These are phyloP conservation scores for Cylindroiulus punctatus DNA, from an alignment of 2,888 invertebrate genomes.

Conservation along the genomic window DNA sequence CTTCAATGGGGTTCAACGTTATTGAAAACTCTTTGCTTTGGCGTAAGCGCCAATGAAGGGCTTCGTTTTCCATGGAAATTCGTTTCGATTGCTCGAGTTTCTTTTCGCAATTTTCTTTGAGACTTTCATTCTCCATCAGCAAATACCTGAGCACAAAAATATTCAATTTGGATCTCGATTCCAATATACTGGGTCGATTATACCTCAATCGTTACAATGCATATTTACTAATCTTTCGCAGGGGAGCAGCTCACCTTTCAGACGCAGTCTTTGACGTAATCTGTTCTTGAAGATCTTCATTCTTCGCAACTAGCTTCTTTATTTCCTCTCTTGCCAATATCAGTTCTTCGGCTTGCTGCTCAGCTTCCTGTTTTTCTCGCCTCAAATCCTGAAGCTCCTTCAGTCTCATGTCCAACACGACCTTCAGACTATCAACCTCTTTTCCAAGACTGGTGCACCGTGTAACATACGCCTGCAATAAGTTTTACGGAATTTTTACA, in stretches of 20 bases:
- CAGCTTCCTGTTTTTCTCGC: constrained; percentile 71
- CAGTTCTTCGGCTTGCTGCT: constrained; percentile 79
- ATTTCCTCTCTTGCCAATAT: constrained; percentile 77
- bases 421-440: constrained; percentile 84
- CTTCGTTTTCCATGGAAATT: constrained; percentile 84
- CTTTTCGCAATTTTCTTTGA: constrained; percentile 74
- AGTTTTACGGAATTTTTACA: not conserved
- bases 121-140: constrained; percentile 76
- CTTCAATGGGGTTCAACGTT: constrained; percentile 22
- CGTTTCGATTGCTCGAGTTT: constrained; percentile 82
- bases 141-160: constrained; percentile 70
- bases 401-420: constrained; percentile 88
- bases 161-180: constrained; percentile 49
- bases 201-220: too few species aligned
- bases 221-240: too few species aligned
- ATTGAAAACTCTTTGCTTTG: constrained; percentile 67
- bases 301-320: constrained; percentile 80
- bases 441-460: constrained; percentile 70
- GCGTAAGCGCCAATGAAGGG: constrained; percentile 85
- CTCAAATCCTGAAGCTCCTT: constrained; percentile 82
- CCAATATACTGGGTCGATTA: constrained; percentile 55
- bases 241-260: constrained; percentile 78
- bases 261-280: constrained; percentile 75
- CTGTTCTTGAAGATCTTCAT: constrained; percentile 85
- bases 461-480: not conserved